phyloP scores from a whole-genome alignment of 1,140 invertebrate genomes.

The Brachionus manjavacas region DNA sequence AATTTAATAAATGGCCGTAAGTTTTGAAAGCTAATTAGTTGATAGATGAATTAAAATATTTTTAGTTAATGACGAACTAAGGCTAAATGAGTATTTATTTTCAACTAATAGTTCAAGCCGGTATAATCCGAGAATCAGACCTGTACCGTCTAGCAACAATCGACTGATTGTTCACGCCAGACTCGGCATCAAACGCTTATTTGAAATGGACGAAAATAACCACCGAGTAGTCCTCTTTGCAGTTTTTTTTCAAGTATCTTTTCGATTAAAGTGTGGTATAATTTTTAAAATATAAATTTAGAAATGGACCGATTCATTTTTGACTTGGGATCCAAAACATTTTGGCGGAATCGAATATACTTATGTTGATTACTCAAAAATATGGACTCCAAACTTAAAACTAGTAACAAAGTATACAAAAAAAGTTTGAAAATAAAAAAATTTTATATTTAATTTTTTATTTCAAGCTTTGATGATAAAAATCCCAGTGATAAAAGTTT shows the following conservation, averaged over 20 bases:
- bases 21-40: not conserved
- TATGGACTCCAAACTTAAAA: conserved; percentile 21
- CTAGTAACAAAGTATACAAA: not conserved
- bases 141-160: not conserved
- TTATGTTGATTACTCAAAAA: conserved; percentile 41
- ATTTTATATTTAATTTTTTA: not conserved
- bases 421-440: not conserved
- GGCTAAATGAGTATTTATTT: conserved; percentile 22
- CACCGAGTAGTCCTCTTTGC: conserved; percentile 11
- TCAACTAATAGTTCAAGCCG: not conserved
- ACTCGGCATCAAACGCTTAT: conserved; percentile 16
- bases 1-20: not conserved
- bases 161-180: not conserved
- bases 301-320: conserved; percentile 34
- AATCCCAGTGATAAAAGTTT: not conserved
- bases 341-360: conserved; percentile 18
- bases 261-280: not conserved
- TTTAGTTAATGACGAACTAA: not conserved
- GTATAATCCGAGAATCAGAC: conserved; percentile 37
- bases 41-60: not conserved
- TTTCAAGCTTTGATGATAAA: not conserved
- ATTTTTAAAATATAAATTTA: not conserved
- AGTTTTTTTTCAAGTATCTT: not conserved
- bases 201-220: conserved; percentile 38
- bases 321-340: conserved; percentile 18